Conservation (phyloP, 2,888 invertebrate species). For the Tenthredo livida region DNA sequence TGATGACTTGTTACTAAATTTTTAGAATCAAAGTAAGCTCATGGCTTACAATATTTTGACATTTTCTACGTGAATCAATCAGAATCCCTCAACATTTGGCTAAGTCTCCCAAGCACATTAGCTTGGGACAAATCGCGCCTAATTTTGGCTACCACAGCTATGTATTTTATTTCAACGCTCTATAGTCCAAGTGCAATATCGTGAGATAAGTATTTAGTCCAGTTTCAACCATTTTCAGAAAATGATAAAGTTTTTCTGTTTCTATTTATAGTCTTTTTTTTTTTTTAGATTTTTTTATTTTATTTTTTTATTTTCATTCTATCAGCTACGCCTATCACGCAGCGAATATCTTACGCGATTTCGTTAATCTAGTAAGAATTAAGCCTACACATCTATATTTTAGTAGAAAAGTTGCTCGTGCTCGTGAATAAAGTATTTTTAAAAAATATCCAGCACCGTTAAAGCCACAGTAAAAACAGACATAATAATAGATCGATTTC, state of each 20-base stretch:
- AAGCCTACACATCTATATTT: background rate
- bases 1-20: background rate
- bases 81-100: constrained; percentile 48
- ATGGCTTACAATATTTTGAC: constrained; percentile 49
- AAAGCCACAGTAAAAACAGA: constrained; percentile 14
- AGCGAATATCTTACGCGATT: background rate
- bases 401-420: constrained; percentile 20
- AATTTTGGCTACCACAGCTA: constrained; percentile 55
- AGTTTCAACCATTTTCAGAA: background rate
- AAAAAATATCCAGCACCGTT: constrained; percentile 10
- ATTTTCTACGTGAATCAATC: constrained; percentile 56
- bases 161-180: constrained; percentile 52
- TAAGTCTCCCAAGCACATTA: constrained; percentile 19
- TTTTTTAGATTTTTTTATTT: background rate
- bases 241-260: background rate
- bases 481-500: background rate
- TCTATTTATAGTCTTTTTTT: background rate
- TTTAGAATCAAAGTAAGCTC: background rate
- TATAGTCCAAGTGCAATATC: constrained; percentile 39
- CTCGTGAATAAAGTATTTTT: background rate
- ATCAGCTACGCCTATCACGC: background rate
- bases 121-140: constrained; percentile 43
- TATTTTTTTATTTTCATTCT: background rate
- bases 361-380: background rate
- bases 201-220: background rate